Percentiles rank a stretch among this genome's conserved stretches.
Evolutionary conservation across 2,113 vertebrate species (phyloP).

Genomic region (Scomber japonicus): DNA sequence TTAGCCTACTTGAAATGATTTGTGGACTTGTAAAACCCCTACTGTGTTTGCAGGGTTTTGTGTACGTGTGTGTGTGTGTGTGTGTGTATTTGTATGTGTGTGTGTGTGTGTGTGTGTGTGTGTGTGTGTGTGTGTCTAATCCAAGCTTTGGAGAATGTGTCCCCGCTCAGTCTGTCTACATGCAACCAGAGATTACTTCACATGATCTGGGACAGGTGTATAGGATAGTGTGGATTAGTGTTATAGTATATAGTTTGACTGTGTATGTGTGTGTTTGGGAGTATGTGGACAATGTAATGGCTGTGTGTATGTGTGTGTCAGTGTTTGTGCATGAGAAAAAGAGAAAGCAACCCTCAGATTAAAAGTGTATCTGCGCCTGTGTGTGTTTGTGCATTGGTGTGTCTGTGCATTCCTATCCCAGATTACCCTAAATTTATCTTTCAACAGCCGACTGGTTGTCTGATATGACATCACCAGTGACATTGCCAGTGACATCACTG

Average conservation of each 20-base stretch:
- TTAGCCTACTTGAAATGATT: constrained; percentile 48
- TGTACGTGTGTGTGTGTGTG: constrained; percentile 5
- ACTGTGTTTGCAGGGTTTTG: constrained; percentile 40
- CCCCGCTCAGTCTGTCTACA: constrained; percentile 53
- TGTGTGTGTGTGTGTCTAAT: constrained; percentile 57
- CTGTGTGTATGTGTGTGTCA: constrained; percentile 10
- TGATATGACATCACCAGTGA: constrained; percentile 63
- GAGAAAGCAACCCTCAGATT: constrained; percentile 34
- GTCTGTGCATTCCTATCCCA: constrained; percentile 64
- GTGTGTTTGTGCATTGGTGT: constrained; percentile 17
- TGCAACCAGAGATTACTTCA: constrained; percentile 64
- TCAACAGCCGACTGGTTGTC: constrained; percentile 45
- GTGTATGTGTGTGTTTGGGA: constrained; percentile 6
- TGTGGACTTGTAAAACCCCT: constrained; percentile 35
- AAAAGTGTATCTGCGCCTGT: constrained; percentile 43
- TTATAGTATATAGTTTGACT: constrained; percentile 18
- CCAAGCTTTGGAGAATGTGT: constrained; percentile 65
- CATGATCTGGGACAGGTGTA: constrained; percentile 72
- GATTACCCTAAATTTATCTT: constrained; percentile 78
- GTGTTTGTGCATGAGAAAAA: constrained; percentile 9
- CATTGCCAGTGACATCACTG: constrained; percentile 56
- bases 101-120: constrained; percentile 3
- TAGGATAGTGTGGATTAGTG: constrained; percentile 55
- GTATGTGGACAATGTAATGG: neutral
- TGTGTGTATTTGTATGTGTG: constrained; percentile 22